A percentile compares a stretch with the other conserved stretches of the same genome.
Evolutionary conservation across 2,797 vertebrate genomes (phyloP).

Genomic region (Acestrorhynchus altus): DNA sequence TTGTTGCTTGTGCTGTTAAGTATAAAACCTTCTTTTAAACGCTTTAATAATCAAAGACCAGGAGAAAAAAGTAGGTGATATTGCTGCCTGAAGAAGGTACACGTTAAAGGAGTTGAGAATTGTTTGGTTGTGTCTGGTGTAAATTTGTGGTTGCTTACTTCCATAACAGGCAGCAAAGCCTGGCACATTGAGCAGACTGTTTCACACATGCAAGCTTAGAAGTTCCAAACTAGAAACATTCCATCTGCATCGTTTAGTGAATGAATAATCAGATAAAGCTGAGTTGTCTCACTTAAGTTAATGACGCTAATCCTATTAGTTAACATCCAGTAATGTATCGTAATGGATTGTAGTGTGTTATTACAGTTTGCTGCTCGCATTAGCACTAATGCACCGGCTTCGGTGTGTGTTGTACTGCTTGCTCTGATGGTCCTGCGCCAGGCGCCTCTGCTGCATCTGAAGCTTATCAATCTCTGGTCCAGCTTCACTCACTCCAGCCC

Average conservation of each 20-base stretch:
- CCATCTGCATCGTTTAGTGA: no score
- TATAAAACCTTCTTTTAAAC: no score
- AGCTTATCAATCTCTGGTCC: slow-evolving; percentile 11
- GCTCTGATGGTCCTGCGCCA: not conserved
- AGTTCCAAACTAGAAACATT: not conserved
- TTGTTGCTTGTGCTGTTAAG: not conserved
- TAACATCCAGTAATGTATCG: not conserved
- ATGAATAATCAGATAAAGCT: no score
- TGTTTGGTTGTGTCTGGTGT: no score
- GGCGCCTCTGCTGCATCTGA: slow-evolving; percentile 12
- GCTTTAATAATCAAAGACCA: no score
- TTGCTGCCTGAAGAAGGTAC: no score
- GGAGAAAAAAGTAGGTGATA: no score
- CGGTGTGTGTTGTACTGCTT: slow-evolving; percentile 33
- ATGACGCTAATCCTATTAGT: not conserved
- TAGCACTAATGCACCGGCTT: not conserved
- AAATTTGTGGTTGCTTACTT: no score
- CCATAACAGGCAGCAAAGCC: no score
- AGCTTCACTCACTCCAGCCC: not conserved
- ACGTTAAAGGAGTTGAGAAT: no score
- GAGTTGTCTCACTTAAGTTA: not conserved
- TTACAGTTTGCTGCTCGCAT: not conserved
- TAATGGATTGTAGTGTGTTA: not conserved
- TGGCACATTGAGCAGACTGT: not conserved
- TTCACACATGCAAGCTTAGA: not conserved